These are phyloP conservation scores for Laspeyria flexula DNA, from an alignment of 2,888 invertebrate species.

Conservation along the genomic window DNA sequence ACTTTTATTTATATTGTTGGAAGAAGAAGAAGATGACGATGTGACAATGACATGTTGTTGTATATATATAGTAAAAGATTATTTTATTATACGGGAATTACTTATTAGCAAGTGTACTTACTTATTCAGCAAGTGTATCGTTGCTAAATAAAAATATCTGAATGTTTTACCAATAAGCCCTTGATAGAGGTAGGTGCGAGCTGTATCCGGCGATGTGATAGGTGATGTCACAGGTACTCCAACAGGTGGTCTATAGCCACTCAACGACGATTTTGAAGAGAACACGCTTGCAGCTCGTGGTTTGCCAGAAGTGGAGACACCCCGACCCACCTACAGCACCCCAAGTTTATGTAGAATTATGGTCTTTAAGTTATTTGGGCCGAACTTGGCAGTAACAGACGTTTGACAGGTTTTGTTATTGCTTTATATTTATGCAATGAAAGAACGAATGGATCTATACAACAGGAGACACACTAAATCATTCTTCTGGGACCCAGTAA, in stretches of 20 bases:
- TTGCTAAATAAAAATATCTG: too few relatives aligned
- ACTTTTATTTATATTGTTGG: too few relatives aligned
- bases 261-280: constrained; percentile 96
- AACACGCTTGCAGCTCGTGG: constrained; percentile 95
- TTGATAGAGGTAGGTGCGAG: constrained; percentile 96
- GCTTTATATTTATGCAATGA: too few relatives aligned
- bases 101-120: too few relatives aligned
- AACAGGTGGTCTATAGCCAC: constrained; percentile 92
- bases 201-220: constrained; percentile 95
- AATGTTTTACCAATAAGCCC: constrained; percentile 87
- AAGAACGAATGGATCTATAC: too few relatives aligned
- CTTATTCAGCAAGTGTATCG: too few relatives aligned
- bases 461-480: too few relatives aligned
- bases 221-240: constrained; percentile 92
- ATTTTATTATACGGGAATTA: too few relatives aligned
- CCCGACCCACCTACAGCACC: constrained; percentile 78
- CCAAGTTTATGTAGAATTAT: background rate
- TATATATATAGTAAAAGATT: too few relatives aligned
- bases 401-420: background rate
- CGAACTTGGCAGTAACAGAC: background rate
- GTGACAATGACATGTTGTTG: too few relatives aligned
- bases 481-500: background rate
- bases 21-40: too few relatives aligned
- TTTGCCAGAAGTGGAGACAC: constrained; percentile 79
- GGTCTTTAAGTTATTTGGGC: background rate